A percentile compares a stretch with the other conserved stretches of the same genome.
Conservation (phyloP, 1,140 invertebrate genomes). For the Helicoverpa armigera region DNA sequence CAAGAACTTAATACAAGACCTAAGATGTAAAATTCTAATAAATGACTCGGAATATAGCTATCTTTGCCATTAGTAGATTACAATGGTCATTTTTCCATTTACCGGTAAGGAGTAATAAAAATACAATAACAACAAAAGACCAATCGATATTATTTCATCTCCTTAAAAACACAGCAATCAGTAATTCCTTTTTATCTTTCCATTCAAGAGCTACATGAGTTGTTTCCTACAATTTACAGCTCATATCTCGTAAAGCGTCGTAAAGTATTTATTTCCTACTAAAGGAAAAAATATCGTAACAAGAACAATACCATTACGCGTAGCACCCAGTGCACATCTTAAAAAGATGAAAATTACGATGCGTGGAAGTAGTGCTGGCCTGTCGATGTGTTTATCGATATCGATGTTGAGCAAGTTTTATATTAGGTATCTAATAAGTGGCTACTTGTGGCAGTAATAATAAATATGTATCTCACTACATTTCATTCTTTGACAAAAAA, state of each 20-base stretch:
- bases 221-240: slow-evolving; percentile 43
- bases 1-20: too few relatives aligned
- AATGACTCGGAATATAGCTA: too few relatives aligned
- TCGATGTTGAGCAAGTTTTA: background rate
- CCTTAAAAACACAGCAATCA: slow-evolving; percentile 9
- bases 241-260: slow-evolving; percentile 48
- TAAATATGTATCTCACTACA: too few relatives aligned
- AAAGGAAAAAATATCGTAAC: slow-evolving; percentile 50
- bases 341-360: slow-evolving; percentile 43
- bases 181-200: background rate
- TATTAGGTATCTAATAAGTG: too few relatives aligned
- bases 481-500: too few relatives aligned
- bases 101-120: too few relatives aligned
- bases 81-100: too few relatives aligned
- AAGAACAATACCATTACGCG: slow-evolving; percentile 52
- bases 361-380: slow-evolving; percentile 30
- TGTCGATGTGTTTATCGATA: slow-evolving; percentile 1
- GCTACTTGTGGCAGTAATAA: too few relatives aligned
- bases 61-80: too few relatives aligned
- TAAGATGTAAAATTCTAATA: too few relatives aligned
- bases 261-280: slow-evolving; percentile 59
- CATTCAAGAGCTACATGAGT: background rate
- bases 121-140: background rate
- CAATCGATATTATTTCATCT: background rate
- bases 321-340: slow-evolving; percentile 53